Percentiles rank a stretch among this genome's conserved stretches.
Evolutionary conservation across 2,888 invertebrate species (phyloP).

Genomic region (Rhaphigaster nebulosa): DNA sequence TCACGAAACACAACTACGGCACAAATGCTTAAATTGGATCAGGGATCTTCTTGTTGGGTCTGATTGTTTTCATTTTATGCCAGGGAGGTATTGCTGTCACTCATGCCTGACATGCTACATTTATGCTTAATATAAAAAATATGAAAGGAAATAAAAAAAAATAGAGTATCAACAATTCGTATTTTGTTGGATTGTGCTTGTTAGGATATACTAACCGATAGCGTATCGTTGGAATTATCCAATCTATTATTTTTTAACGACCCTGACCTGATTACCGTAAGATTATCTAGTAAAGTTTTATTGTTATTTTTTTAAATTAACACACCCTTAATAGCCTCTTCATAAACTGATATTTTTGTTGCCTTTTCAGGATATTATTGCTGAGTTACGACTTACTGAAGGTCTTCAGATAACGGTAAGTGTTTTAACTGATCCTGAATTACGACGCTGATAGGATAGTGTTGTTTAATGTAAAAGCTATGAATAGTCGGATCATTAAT

Average conservation of each 20-base stretch:
- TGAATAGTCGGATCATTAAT: background rate
- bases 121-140: too few species aligned
- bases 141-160: too few species aligned
- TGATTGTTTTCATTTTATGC: too few species aligned
- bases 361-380: background rate
- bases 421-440: constrained; percentile 1
- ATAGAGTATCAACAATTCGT: too few species aligned
- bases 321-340: background rate
- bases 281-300: background rate
- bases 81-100: too few species aligned
- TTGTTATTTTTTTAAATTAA: background rate
- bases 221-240: background rate
- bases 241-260: background rate
- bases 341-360: background rate
- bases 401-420: constrained; percentile 18
- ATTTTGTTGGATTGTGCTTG: background rate
- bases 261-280: background rate
- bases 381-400: background rate
- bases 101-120: too few species aligned
- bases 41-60: too few species aligned
- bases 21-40: too few species aligned
- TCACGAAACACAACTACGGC: too few species aligned
- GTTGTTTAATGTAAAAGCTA: background rate
- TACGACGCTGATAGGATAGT: background rate
- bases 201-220: background rate